Evolutionary conservation across 2,888 invertebrate species (phyloP), one percentile per base, ranked within the genome.

Genomic region (Apodemia zela): DNA sequence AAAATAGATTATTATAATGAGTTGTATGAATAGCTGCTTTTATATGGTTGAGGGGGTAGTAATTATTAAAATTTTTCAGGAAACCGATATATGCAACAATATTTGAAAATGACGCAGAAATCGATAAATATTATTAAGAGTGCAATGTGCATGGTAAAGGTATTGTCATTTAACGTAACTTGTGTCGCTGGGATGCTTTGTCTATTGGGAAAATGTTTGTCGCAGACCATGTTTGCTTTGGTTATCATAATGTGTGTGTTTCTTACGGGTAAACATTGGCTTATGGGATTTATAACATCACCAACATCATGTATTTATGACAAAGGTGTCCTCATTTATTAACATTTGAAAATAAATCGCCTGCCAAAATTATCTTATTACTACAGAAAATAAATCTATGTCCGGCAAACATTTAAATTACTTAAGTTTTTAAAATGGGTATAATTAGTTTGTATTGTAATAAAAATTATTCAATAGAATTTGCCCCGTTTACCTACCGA

Each of bases 41-140:
- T 21, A 5, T 54, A 54, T 57, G 54, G 54, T 57, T 29, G 54
- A 29, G 54, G 54, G 54, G 29, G 15, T 25, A 57, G 54, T 57
- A 57, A 57, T 57, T 57, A 33, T 47, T 38, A 21, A 57, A 59
- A n/a, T 58, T 61, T 87, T 87, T 77, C 88, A 89, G 88, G 82
- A 75, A 67, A 68, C 75, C 79, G 71, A 77, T 81, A 72, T 86
- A 81, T 73, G 78, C 84, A 68, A 85, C 87, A 68, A 66, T 71
- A 68, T 82, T 79, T 76, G 89, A 88, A 76, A 76, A 78, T 65
- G 84, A 88, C 66, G 83, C 75, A 62, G 84, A 84, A 74, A 78
- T 78, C 60, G 60, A 54, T 66, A 65, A 62, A 63, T 47, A 63
- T 62, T 61, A 25, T 66, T 67, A 65, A 67, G 58, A 65, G 61